Evolutionary conservation across 2,888 invertebrate genomes (phyloP).

Genomic region (Megalurothrips usitatus): DNA sequence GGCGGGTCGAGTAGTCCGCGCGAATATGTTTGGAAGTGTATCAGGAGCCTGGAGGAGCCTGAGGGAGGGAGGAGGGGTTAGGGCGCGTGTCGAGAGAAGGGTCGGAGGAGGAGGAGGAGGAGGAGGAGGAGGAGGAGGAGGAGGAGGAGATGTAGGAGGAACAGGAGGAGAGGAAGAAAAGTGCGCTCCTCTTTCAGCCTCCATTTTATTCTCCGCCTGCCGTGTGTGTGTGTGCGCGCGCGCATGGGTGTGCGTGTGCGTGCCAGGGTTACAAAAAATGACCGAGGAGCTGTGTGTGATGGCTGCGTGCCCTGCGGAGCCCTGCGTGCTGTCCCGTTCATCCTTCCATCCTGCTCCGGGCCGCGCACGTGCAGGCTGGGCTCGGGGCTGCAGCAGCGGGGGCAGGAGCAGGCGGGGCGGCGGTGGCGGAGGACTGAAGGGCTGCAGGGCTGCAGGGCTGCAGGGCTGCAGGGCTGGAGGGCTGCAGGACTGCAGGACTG

Average conservation of each 20-base stretch:
- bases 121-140: not conserved
- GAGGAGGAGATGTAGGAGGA: not conserved
- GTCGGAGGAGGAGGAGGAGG: not conserved
- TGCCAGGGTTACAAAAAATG: not conserved
- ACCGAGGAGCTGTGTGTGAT: slow-evolving; percentile 16
- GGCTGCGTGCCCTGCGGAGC: too few relatives aligned
- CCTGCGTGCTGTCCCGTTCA: not conserved
- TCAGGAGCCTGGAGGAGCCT: not conserved
- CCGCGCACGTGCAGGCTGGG: not conserved
- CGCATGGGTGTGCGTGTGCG: not conserved
- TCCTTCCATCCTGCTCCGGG: not conserved
- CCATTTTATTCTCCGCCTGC: not conserved
- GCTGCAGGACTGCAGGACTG: too few relatives aligned
- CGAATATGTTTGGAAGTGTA: not conserved
- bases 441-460: too few relatives aligned
- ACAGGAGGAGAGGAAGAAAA: not conserved
- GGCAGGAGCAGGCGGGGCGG: not conserved
- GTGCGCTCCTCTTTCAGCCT: not conserved
- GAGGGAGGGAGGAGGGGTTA: not conserved
- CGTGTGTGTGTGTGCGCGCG: not conserved
- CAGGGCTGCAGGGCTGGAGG: too few relatives aligned
- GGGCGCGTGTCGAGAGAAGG: too few relatives aligned
- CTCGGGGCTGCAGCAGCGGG: not conserved
- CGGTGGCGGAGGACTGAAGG: not conserved
- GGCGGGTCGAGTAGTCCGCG: not conserved